Percentiles rank a stretch among this genome's conserved stretches.
Evolutionary conservation across 2,113 vertebrate genomes (phyloP).

Genomic region (Cottus gobio): DNA sequence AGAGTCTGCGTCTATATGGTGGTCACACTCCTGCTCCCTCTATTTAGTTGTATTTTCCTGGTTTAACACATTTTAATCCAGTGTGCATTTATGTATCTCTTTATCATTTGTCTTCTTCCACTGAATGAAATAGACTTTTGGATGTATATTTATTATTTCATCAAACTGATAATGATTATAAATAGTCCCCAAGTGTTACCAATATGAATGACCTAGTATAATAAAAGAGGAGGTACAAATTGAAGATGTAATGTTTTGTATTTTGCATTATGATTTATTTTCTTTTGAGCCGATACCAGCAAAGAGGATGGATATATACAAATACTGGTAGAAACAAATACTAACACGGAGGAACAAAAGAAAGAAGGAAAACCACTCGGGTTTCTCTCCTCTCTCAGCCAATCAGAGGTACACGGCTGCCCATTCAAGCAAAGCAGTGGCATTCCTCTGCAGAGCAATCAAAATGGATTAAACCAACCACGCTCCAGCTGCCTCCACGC

Average conservation of each 20-base stretch:
- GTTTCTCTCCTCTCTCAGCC: conserved; percentile 55
- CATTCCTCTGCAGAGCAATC: conserved; percentile 81
- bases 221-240: conserved; percentile 31
- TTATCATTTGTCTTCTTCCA: conserved; percentile 46
- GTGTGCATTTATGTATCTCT: conserved; percentile 11
- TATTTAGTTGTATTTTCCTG: conserved; percentile 20
- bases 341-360: not conserved
- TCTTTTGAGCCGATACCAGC: not conserved
- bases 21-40: conserved; percentile 25
- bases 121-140: conserved; percentile 40
- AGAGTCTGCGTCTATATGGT: not conserved
- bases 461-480: conserved; percentile 81
- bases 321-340: conserved; percentile 3
- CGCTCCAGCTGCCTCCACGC: conserved; percentile 72
- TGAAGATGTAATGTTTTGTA: conserved; percentile 5
- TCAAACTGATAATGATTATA: conserved; percentile 57
- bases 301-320: conserved; percentile 1
- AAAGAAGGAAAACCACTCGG: conserved; percentile 18
- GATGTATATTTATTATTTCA: conserved; percentile 41
- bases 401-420: conserved; percentile 63
- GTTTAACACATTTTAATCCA: conserved; percentile 35
- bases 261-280: conserved; percentile 20
- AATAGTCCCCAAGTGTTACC: conserved; percentile 30
- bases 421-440: conserved; percentile 67
- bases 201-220: conserved; percentile 45